Base-by-base conservation (phyloP, 2,797 vertebrate species). In the Melanotaenia trifasciata region DNA sequence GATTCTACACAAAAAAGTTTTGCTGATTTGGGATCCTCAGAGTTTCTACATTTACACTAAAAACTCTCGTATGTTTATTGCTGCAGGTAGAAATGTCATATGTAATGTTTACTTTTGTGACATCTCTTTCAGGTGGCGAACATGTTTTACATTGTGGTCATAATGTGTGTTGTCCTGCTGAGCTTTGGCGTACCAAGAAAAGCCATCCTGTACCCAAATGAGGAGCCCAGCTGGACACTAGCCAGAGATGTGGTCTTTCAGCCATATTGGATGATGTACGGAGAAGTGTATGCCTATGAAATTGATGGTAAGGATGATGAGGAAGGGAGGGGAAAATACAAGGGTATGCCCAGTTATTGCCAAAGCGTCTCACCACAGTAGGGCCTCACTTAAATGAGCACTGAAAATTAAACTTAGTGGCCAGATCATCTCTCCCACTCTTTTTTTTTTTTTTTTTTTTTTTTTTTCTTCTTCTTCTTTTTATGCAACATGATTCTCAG, bases 181-280 rank as follows among this genome's bases (percentile, higher is more conserved):
- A 99, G 98, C 91, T 99, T 96, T 73, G 98, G 98, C 51, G 98
- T 99, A 84, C 98, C 98, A 50, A 95, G 98, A 85, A 96, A 99
- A 90, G 98, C 98, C 77, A 99, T 99, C 81, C 90, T 99, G 54
- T 98, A 98, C 90, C 98, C 98, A 64, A 0, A 94, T 0, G 96
- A 98, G 89, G 93, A 92, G 63, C 95, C 98, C 0, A 97, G 96
- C 63, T 99, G 98, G 98, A 95, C 90, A 1, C 93, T 99, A 89
- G 97, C 97, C 83, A 97, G 94, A 94, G 97, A 99, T 76, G 96
- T 98, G 87, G 96, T 99, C 80, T 99, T 99, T 91, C 96, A 98
- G 89, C 98, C 98, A 18, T 99, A 99, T 92, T 99, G 97, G 97
- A 99, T 99, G 98, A 99, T 99, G 94, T 99, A 99, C 79, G 98